A percentile compares a stretch with the other conserved stretches of the same genome.
Evolutionary conservation across 2,888 invertebrate genomes (phyloP).

Genomic region (Eupsilia transversa): DNA sequence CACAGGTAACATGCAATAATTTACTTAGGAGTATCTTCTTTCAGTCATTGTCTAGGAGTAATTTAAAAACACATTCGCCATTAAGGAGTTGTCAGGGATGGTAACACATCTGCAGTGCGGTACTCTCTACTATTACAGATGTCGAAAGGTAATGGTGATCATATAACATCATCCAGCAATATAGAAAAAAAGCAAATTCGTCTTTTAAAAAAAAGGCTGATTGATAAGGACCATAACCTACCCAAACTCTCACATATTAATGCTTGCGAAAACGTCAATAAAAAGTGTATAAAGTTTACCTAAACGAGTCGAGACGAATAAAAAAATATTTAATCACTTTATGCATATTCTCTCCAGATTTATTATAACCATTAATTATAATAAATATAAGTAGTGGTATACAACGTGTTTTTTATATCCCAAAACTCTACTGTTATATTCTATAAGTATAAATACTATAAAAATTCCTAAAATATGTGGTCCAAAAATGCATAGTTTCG

Average conservation of each 20-base stretch:
- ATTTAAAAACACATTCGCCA: not conserved
- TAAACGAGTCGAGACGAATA: not conserved
- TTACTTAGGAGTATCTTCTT: not conserved
- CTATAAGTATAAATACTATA: too few species aligned
- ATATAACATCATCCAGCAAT: too few species aligned
- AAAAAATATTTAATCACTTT: not conserved
- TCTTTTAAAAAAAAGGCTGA: too few species aligned
- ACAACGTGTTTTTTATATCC: too few species aligned
- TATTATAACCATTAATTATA: not conserved
- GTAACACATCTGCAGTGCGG: not conserved
- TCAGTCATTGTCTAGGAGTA: not conserved
- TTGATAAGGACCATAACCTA: not conserved
- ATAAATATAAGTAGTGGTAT: too few species aligned
- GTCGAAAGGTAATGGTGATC: too few species aligned
- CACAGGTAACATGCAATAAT: constrained; percentile 90
- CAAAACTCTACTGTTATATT: too few species aligned
- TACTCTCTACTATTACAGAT: too few species aligned
- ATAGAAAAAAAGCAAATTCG: too few species aligned
- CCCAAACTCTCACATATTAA: not conserved
- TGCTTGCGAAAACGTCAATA: not conserved
- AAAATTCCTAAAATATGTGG: too few species aligned
- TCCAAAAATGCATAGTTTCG: too few species aligned
- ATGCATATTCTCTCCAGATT: not conserved
- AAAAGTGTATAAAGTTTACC: not conserved
- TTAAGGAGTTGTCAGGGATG: not conserved